Evolutionary conservation across 1,140 invertebrate genomes (phyloP).

Genomic region (Drosophila setifemur): DNA sequence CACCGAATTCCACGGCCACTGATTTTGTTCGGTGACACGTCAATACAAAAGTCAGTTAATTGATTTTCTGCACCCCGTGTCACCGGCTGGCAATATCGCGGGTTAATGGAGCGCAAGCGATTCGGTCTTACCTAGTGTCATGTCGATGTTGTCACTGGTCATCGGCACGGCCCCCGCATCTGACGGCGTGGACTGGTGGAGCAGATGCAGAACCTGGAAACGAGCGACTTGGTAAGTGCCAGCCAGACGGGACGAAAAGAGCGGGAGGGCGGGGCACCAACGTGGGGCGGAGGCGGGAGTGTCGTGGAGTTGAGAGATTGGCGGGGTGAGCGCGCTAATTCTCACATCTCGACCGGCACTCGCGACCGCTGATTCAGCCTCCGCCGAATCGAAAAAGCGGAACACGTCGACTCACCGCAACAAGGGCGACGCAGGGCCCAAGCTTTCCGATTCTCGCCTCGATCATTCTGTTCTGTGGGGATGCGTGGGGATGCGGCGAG

Average conservation of each 20-base stretch:
- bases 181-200: conserved; percentile 43
- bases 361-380: neutral
- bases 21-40: conserved; percentile 63
- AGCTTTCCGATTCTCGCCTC: conserved; percentile 53
- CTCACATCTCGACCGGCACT: neutral
- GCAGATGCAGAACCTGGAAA: conserved; percentile 51
- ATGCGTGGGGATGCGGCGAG: conserved; percentile 29
- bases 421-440: conserved; percentile 57
- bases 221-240: neutral
- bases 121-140: conserved; percentile 88
- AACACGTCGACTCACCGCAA: conserved; percentile 76
- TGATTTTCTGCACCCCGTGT: conserved; percentile 24
- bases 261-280: neutral
- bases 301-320: neutral
- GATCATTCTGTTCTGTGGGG: conserved; percentile 44
- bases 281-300: too few species aligned
- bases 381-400: conserved; percentile 8
- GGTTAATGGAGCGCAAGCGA: neutral
- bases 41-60: conserved; percentile 38
- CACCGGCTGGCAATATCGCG: conserved; percentile 5
- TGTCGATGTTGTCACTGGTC: conserved; percentile 90
- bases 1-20: conserved; percentile 6
- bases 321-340: neutral
- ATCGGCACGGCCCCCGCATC: conserved; percentile 89
- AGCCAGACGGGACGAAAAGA: neutral